A percentile compares a stretch with the other conserved stretches of the same genome.
phyloP scores from a whole-genome alignment of 2,113 vertebrate species.

The Brachyhypopomus gauderio region DNA sequence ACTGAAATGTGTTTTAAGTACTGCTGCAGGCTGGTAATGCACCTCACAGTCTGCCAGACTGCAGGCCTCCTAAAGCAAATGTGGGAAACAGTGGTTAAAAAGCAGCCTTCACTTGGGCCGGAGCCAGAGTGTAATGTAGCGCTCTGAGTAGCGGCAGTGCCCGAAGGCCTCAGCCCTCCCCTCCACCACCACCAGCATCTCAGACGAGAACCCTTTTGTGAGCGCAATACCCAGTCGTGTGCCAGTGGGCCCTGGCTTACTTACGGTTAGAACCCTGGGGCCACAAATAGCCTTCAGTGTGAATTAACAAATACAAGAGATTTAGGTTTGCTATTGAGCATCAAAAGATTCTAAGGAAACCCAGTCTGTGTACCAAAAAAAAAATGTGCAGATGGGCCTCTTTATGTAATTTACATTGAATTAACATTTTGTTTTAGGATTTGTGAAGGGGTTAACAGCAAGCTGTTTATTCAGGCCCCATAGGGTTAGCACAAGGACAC shows the following conservation, averaged over 20 bases:
- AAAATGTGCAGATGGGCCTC: background rate
- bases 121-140: conserved; percentile 74
- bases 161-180: conserved; percentile 58
- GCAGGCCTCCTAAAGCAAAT: conserved; percentile 74
- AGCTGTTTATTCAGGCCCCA: conserved; percentile 35
- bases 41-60: conserved; percentile 74
- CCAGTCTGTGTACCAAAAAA: conserved; percentile 12
- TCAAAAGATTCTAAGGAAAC: conserved; percentile 1
- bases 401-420: conserved; percentile 25
- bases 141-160: conserved; percentile 68
- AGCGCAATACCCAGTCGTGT: conserved; percentile 60
- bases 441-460: conserved; percentile 41
- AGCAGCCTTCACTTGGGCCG: conserved; percentile 72
- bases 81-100: conserved; percentile 80
- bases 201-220: conserved; percentile 53
- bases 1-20: conserved; percentile 78
- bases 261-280: conserved; percentile 59
- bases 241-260: conserved; percentile 65
- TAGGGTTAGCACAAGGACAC: conserved; percentile 34
- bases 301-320: conserved; percentile 65
- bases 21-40: conserved; percentile 75
- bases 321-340: conserved; percentile 33
- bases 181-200: background rate
- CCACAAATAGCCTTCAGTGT: conserved; percentile 64
- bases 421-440: conserved; percentile 35